Evolutionary conservation across 64 coral and sea anemone species (phyloP), one percentile per base, ranked within the genome.

Genomic region (Trachythela sp.): DNA sequence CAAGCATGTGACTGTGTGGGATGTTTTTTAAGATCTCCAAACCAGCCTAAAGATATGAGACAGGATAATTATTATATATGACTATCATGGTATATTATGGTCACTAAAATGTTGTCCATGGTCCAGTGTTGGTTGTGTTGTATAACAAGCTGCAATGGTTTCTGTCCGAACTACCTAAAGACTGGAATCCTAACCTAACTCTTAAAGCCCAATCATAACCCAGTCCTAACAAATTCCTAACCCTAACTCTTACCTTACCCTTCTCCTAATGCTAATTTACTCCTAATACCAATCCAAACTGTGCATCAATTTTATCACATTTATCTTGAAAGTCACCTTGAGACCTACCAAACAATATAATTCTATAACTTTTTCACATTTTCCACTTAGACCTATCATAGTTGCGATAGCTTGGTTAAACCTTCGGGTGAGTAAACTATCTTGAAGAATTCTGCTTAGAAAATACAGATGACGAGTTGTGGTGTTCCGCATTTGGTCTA

Each of bases 321-420:
- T n/a, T n/a, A n/a, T n/a, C n/a, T n/a, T n/a, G n/a, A n/a, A n/a
- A n/a, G n/a, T n/a, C n/a, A n/a, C n/a, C n/a, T n/a, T n/a, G n/a
- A 33, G 49, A 76, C 85, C 41, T 76, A 99, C 96, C 84, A 91
- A 83, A 90, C 93, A 99, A 48, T 94, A 90, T 32, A 99, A 85
- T 84, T 99, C 96, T 2, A 93, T 88, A 84, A 85, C 87, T 88
- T 34, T 87, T 36, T 68, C 70, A 83, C 88, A 87, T 38, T 30
- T 36, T 54, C 91, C 93, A 91, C 93, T 91, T 22, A 95, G 42
- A 41, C 77, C 91, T 58, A 89, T 84, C 17, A 99, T 35, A 9
- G 75, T 30, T 80, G 75, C 75, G 6, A 80, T 17, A 39, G 75
- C 75, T 80, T 80, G 75, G 33, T 35, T 80, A 9, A 39, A 17